Evolutionary conservation across 2,113 vertebrate genomes (phyloP).

Genomic region (Melanerpes aurifrons): DNA sequence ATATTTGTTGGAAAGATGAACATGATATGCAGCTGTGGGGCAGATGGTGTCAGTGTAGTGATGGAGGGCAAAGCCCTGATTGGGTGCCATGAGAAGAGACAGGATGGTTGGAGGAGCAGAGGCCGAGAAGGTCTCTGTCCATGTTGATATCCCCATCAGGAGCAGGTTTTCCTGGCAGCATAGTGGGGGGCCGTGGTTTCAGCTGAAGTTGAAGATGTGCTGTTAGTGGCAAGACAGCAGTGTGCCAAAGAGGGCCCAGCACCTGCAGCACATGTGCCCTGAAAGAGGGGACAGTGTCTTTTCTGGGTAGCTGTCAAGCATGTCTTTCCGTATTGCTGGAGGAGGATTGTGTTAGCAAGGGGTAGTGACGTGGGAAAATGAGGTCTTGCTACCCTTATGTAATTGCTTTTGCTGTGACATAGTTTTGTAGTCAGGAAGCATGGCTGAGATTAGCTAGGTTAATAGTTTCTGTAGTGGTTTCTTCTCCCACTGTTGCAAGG

Average conservation of each 20-base stretch:
- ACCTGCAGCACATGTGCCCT: fast-evolving
- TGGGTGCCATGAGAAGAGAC: neutral
- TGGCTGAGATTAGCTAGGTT: neutral
- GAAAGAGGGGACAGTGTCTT: neutral
- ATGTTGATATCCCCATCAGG: neutral
- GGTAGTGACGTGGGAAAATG: neutral
- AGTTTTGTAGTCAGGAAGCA: neutral
- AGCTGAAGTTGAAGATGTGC: neutral
- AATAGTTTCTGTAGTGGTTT: neutral
- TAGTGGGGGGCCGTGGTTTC: neutral
- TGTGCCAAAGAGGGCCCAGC: neutral
- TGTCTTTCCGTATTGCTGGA: neutral
- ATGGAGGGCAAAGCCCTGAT: neutral
- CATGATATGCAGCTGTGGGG: neutral
- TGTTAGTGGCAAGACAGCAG: neutral
- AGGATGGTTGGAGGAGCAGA: neutral
- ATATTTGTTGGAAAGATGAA: neutral
- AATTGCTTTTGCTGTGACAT: constrained; percentile 16
- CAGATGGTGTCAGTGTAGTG: fast-evolving
- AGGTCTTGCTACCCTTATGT: constrained; percentile 18
- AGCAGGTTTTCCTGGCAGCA: neutral
- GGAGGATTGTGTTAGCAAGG: constrained; percentile 16
- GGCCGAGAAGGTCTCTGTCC: neutral
- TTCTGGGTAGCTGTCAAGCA: neutral
- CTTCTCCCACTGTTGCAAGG: neutral